These are phyloP conservation scores for Acanthisitta chloris DNA, from an alignment of 2,113 vertebrate genomes.

Conservation along the genomic window DNA sequence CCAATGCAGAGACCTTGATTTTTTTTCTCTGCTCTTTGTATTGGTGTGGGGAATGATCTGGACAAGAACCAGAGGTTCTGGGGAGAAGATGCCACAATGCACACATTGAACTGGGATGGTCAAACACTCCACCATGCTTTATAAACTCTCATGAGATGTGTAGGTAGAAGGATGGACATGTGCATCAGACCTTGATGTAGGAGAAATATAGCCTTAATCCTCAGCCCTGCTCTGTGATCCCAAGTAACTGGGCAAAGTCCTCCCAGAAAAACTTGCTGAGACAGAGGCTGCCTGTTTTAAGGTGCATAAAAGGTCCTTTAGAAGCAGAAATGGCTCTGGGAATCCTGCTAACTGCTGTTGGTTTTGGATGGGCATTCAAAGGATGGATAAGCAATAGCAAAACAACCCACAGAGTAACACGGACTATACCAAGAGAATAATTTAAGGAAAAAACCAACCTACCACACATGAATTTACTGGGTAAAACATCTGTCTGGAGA, in stretches of 20 bases:
- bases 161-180: background rate
- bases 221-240: background rate
- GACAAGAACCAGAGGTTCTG: background rate
- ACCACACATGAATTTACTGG: background rate
- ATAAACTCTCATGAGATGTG: too few relatives aligned
- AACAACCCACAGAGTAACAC: background rate
- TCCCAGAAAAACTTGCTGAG: background rate
- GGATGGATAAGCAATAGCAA: background rate
- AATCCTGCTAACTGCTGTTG: background rate
- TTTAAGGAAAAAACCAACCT: too few relatives aligned
- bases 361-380: background rate
- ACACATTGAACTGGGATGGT: background rate
- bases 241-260: background rate
- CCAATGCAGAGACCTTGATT: background rate
- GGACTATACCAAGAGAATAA: background rate
- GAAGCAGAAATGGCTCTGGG: background rate
- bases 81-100: background rate
- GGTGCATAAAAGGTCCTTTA: accelerated
- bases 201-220: background rate
- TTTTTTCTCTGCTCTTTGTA: background rate
- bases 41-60: background rate
- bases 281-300: background rate
- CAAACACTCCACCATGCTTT: accelerated
- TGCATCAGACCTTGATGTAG: accelerated
- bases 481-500: background rate